phyloP scores from a whole-genome alignment of 2,113 vertebrate genomes.

The Lucifuga dentata region DNA sequence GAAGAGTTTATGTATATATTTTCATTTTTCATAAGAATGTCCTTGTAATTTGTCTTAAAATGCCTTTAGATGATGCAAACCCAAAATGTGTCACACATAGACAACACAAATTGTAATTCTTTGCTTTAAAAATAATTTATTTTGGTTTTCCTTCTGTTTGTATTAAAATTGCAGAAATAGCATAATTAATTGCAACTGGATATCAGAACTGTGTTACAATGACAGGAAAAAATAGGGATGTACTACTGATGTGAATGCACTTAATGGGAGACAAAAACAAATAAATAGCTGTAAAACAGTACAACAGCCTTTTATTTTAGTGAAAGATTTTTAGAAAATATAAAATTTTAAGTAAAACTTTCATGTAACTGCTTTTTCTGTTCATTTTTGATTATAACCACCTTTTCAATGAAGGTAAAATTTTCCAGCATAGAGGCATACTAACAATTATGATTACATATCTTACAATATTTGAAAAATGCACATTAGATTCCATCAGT shows the following conservation, averaged over 20 bases:
- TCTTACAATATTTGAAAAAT: conserved; percentile 9
- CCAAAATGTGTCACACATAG: conserved; percentile 9
- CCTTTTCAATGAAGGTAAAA: conserved; percentile 4
- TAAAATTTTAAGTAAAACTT: no score
- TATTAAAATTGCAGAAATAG: conserved; percentile 12
- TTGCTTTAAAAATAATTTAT: conserved; percentile 12
- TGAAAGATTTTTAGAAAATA: no score
- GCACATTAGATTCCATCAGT: conserved; percentile 26
- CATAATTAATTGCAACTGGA: neutral
- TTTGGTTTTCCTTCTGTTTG: conserved; percentile 6
- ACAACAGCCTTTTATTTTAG: no score
- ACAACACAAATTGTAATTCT: neutral
- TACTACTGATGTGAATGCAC: no score
- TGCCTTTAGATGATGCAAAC: neutral
- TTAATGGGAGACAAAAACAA: no score
- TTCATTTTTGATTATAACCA: neutral
- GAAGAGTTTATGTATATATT: conserved; percentile 40
- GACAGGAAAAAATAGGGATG: neutral
- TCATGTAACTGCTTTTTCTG: no score
- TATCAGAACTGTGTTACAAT: neutral
- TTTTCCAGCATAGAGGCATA: neutral
- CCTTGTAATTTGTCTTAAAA: conserved; percentile 37
- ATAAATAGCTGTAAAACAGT: no score
- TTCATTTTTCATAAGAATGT: neutral
- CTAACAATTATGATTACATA: conserved; percentile 13